Evolutionary conservation across 2,888 invertebrate genomes (phyloP).

Genomic region (Lysandra bellargus): DNA sequence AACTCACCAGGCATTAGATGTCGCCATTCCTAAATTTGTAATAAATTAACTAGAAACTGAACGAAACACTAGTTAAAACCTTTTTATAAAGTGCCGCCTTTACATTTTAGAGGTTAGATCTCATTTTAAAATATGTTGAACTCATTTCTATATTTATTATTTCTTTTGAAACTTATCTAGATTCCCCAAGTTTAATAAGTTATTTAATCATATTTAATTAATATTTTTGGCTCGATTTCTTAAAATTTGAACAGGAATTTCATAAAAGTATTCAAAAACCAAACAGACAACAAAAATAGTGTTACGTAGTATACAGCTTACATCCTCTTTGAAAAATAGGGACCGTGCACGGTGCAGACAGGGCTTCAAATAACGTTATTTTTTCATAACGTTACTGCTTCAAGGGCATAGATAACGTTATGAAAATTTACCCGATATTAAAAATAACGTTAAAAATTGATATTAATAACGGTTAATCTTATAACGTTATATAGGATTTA

Average conservation of each 20-base stretch:
- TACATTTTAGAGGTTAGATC: constrained; percentile 4
- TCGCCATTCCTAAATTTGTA: neutral
- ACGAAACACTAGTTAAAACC: neutral
- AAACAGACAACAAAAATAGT: neutral
- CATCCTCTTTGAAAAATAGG: too few species aligned
- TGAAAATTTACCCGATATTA: too few species aligned
- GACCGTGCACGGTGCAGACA: too few species aligned
- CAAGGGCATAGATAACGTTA: too few species aligned
- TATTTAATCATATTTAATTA: neutral
- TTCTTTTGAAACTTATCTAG: neutral
- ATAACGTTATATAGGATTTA: too few species aligned
- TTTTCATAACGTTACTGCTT: too few species aligned
- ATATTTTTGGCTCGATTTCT: neutral
- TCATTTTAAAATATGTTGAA: neutral
- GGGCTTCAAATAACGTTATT: too few species aligned
- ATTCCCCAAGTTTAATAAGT: neutral
- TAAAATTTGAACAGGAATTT: neutral
- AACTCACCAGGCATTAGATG: constrained; percentile 5
- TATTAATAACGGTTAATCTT: too few species aligned
- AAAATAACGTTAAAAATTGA: too few species aligned
- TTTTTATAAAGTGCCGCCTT: constrained; percentile 4
- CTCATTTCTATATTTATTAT: neutral
- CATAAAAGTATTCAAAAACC: neutral
- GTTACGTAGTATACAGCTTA: too few species aligned
- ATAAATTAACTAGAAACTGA: neutral